These are phyloP conservation scores for Drosophila multiciliata DNA, from an alignment of 2,888 invertebrate genomes.

Conservation along the genomic window DNA sequence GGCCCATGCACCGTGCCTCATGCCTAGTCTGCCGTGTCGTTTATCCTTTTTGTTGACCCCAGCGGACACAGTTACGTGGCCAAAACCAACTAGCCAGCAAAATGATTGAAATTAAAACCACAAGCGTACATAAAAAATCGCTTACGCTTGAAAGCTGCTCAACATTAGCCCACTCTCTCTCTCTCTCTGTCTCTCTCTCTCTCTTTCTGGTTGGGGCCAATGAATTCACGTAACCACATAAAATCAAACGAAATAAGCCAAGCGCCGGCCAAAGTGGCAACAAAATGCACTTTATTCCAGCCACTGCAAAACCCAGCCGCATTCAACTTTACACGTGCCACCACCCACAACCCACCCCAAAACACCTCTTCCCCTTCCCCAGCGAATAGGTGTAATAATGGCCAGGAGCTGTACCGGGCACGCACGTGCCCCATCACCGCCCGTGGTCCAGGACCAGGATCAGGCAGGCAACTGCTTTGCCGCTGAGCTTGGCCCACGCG, in stretches of 20 bases:
- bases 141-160: constrained; percentile 74
- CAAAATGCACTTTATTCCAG: constrained; percentile 77
- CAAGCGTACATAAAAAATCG: constrained; percentile 80
- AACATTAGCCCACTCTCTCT: neutral
- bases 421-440: constrained; percentile 67
- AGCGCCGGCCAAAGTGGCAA: constrained; percentile 71
- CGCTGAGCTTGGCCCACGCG: constrained; percentile 14
- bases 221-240: constrained; percentile 81
- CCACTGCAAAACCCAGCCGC: constrained; percentile 30
- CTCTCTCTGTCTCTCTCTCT: no score
- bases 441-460: constrained; percentile 36
- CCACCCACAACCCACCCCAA: constrained; percentile 8
- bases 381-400: constrained; percentile 74
- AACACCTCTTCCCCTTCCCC: neutral
- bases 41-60: constrained; percentile 1
- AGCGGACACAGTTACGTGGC: constrained; percentile 23
- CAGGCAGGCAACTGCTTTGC: constrained; percentile 10
- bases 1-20: neutral
- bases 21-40: constrained; percentile 11
- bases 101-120: constrained; percentile 82
- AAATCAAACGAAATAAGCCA: constrained; percentile 81
- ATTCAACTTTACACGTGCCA: constrained; percentile 51
- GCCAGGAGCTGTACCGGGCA: constrained; percentile 69
- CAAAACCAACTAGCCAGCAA: constrained; percentile 53
- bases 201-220: constrained; percentile 33